Conservation (phyloP, 2,797 vertebrate genomes). For the Acipenser ruthenus region DNA sequence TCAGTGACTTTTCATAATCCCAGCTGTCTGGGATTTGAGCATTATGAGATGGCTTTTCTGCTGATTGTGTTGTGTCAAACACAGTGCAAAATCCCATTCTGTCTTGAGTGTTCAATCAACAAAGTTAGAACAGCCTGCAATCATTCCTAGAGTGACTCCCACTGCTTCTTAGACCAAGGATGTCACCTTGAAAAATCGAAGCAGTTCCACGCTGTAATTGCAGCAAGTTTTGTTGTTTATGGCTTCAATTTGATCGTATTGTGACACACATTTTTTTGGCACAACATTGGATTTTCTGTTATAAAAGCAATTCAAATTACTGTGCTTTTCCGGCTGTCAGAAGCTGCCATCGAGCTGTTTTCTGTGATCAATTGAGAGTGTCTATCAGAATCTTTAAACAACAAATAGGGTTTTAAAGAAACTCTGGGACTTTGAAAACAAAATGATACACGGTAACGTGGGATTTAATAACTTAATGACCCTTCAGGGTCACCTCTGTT, state of each 20-base stretch:
- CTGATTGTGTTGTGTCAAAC: slow-evolving; percentile 7
- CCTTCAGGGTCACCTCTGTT: background rate
- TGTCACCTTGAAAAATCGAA: slow-evolving; percentile 8
- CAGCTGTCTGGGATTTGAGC: background rate
- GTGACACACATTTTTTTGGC: background rate
- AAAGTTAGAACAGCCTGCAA: slow-evolving; percentile 4
- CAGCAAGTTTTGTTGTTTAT: slow-evolving; percentile 7
- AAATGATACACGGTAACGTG: too few species aligned
- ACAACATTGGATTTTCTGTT: background rate
- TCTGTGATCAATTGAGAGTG: background rate
- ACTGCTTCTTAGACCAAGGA: background rate
- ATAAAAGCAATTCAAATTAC: slow-evolving; percentile 1
- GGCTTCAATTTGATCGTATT: background rate
- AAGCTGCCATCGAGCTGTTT: background rate
- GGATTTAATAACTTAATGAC: background rate
- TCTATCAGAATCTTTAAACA: background rate
- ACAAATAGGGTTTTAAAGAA: background rate
- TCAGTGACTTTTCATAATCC: slow-evolving; percentile 4
- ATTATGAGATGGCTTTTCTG: background rate
- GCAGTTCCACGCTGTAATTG: slow-evolving; percentile 4
- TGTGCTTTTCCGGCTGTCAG: background rate
- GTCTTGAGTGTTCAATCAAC: slow-evolving; percentile 6
- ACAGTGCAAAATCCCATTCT: slow-evolving; percentile 8
- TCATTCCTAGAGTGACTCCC: slow-evolving; percentile 7
- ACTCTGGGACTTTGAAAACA: too few species aligned